Base-by-base conservation (phyloP, 2,888 invertebrate genomes). In the Caenorhabditis sp. region DNA sequence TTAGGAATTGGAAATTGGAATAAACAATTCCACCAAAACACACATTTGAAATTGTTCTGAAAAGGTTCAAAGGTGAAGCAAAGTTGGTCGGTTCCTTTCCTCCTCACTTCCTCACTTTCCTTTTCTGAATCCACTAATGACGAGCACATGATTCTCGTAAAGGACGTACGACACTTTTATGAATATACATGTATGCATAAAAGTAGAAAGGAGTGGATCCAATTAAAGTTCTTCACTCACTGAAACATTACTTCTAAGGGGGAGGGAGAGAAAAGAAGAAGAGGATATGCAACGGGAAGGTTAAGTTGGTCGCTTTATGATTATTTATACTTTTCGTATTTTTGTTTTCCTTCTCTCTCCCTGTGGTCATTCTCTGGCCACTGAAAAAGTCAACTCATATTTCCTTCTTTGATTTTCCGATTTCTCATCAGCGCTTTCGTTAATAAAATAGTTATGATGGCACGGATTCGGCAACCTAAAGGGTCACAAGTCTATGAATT, bases 181-280 rank as follows among this genome's bases (percentile, higher is more conserved):
- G 53, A 53, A 76, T 76, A 67, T 76, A 76, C 61, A 76, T 61
- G 40, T 58, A 55, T 65, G 67, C 60, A 58, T 9, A 24, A 15
- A 24, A 44, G 20, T 11, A 24, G 60, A 74, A 74, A 74, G 74
- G 35, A 60, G 26, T 67, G 76, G 47, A 47, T n/a, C 61, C 76
- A 76, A 76, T 76, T 76, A 67, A 76, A 76, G 76, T 76, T 76
- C 37, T 5, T 9, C 5, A 32, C 60, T 20, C 56, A 67, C 53
- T 76, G 76, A 67, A 76, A 67, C 76, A 76, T 76, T 58, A 58
- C 65, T 72, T 65, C 65, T 47, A n/a, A 47, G n/a, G n/a, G n/a
- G 18, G 47, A 51, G 55, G 28, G 40, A 6, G 40, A 13, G 13
- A 13, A 40, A 11, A 40, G 9, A 13, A 50, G 44, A 44, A 24